Evolutionary conservation across 2,113 vertebrate genomes (phyloP).

Genomic region (Capreolus pygargus): DNA sequence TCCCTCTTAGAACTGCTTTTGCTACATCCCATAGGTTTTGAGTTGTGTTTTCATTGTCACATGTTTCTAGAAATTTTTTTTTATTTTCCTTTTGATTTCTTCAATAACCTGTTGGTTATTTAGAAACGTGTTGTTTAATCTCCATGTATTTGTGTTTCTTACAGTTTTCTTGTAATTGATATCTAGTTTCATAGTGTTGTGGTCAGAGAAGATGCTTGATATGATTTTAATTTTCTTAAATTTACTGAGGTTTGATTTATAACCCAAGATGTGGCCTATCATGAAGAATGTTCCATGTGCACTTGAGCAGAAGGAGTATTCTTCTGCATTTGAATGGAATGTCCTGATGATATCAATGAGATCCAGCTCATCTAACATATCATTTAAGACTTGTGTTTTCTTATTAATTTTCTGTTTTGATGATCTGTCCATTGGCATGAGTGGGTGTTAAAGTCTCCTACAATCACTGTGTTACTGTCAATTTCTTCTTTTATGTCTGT

Average conservation of each 20-base stretch:
- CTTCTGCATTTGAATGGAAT: neutral
- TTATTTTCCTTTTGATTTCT: neutral
- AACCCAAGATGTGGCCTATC: neutral
- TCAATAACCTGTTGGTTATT: neutral
- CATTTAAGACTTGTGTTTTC: neutral
- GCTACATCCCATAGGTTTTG: neutral
- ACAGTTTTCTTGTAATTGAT: neutral
- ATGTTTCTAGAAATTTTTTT: neutral
- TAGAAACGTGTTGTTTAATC: neutral
- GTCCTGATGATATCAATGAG: neutral
- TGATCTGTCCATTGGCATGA: neutral
- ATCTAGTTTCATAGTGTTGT: accelerated
- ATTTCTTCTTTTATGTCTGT: neutral
- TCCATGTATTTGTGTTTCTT: neutral
- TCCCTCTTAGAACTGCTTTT: neutral
- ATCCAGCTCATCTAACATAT: neutral
- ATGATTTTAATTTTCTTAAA: neutral
- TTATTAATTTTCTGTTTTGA: neutral
- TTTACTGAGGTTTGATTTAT: neutral
- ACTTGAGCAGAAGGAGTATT: neutral
- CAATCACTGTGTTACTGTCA: neutral
- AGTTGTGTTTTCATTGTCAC: neutral
- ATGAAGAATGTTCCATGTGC: neutral
- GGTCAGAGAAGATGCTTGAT: neutral
- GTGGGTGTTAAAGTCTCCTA: neutral